Percentiles rank a stretch among this genome's conserved stretches.
Evolutionary conservation across 1,140 invertebrate species (phyloP).

Genomic region (Brachionus angularis): DNA sequence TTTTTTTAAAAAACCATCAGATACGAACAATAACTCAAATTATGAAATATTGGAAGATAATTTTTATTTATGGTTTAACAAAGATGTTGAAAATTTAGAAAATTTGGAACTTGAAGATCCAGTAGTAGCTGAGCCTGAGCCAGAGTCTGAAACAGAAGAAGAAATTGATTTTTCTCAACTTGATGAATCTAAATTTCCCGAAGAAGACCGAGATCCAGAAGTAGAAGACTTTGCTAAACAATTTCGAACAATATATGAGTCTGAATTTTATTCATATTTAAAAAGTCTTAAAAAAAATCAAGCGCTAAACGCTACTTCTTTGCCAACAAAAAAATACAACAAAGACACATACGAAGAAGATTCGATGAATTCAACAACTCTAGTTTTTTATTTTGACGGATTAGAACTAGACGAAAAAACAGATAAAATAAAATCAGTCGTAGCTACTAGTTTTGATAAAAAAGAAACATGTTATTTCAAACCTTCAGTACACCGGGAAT

Average conservation of each 20-base stretch:
- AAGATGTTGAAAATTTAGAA: not conserved
- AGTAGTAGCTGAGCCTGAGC: not conserved
- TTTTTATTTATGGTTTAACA: slow-evolving; percentile 4
- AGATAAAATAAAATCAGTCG: slow-evolving; percentile 12
- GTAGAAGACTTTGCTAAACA: slow-evolving; percentile 38
- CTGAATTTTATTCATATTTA: slow-evolving; percentile 22
- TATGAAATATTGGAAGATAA: slow-evolving; percentile 2
- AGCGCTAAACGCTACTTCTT: slow-evolving; percentile 1
- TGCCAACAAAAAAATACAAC: slow-evolving; percentile 40
- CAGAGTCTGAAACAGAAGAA: not conserved
- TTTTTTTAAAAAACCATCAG: slow-evolving; percentile 5
- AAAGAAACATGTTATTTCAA: slow-evolving; percentile 26
- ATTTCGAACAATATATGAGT: slow-evolving; percentile 31
- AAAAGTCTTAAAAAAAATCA: not conserved
- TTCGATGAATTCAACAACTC: not conserved
- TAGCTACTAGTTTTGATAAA: not conserved
- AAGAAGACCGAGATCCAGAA: slow-evolving; percentile 24
- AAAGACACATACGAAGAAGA: slow-evolving; percentile 42
- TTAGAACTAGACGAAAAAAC: slow-evolving; percentile 1
- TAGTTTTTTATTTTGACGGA: slow-evolving; percentile 27
- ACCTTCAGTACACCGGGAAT: slow-evolving; percentile 6
- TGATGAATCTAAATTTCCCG: not conserved
- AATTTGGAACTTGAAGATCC: not conserved
- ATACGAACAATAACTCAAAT: slow-evolving; percentile 11
- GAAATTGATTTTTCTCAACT: not conserved